Evolutionary conservation across 53 echinoderm and acorn worm genomes (phyloP).

Genomic region (Zoroaster sp.): DNA sequence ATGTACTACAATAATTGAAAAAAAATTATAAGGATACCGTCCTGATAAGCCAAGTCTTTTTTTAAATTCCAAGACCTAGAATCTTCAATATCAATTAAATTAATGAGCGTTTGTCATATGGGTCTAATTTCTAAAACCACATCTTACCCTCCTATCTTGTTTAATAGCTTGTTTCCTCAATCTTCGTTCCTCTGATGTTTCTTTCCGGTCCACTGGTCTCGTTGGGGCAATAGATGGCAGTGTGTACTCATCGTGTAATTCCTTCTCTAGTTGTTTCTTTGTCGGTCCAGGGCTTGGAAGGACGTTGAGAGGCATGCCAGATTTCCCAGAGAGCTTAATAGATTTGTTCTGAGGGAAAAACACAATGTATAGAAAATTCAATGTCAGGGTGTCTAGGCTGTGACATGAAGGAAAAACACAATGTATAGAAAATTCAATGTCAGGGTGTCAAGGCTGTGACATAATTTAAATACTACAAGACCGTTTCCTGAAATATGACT

Average conservation of each 20-base stretch:
- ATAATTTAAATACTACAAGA: too few species aligned
- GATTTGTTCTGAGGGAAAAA: conserved; percentile 18
- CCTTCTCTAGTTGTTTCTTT: conserved; percentile 77
- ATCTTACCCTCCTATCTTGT: conserved; percentile 75
- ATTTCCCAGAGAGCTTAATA: conserved; percentile 88
- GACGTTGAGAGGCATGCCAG: conserved; percentile 86
- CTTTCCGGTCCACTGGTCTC: conserved; percentile 77
- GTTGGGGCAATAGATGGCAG: conserved; percentile 41
- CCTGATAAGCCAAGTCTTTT: too few species aligned
- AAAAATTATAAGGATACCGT: too few species aligned
- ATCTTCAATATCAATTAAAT: too few species aligned
- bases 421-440: not conserved
- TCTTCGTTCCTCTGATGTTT: conserved; percentile 74
- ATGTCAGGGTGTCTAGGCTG: too few species aligned
- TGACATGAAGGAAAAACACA: too few species aligned
- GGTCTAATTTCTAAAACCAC: not conserved
- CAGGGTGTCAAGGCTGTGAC: too few species aligned
- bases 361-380: not conserved
- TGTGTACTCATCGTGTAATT: conserved; percentile 61
- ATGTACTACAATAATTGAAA: too few species aligned
- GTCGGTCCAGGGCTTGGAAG: conserved; percentile 78
- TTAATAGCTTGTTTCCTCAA: conserved; percentile 81
- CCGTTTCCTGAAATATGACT: too few species aligned
- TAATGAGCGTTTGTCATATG: not conserved
- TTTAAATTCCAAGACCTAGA: too few species aligned